Evolutionary conservation across 2,888 invertebrate genomes (phyloP).

Genomic region (Ophion ellenae): DNA sequence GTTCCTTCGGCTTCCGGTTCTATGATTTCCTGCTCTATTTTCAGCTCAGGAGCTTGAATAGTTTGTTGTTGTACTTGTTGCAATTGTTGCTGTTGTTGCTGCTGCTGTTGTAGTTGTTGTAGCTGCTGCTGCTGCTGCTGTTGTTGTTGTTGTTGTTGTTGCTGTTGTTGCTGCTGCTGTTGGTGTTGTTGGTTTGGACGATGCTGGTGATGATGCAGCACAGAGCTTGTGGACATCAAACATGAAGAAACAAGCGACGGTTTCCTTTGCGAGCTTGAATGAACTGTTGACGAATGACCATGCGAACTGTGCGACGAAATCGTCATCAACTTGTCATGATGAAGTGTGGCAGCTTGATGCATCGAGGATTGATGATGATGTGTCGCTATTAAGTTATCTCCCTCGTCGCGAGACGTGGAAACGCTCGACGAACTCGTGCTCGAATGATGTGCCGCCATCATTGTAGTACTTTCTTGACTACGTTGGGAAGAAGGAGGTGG

Average conservation of each 20-base stretch:
- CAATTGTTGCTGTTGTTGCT: constrained; percentile 53
- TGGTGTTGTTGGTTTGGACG: constrained; percentile 57
- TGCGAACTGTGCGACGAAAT: constrained; percentile 84
- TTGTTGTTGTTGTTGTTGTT: constrained; percentile 61
- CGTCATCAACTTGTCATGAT: constrained; percentile 88
- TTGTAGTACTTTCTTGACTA: constrained; percentile 87
- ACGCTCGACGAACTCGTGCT: constrained; percentile 86
- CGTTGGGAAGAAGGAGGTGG: constrained; percentile 87
- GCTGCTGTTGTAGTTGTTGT: constrained; percentile 21
- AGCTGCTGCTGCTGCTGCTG: constrained; percentile 56
- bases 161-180: constrained; percentile 61
- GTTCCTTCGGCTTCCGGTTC: constrained; percentile 92
- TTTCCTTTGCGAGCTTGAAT: constrained; percentile 72
- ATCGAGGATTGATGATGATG: constrained; percentile 88
- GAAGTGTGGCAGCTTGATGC: constrained; percentile 84
- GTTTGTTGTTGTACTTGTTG: constrained; percentile 64
- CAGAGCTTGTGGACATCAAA: constrained; percentile 75
- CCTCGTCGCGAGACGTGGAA: constrained; percentile 88
- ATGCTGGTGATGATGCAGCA: constrained; percentile 75
- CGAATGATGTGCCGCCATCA: constrained; percentile 89
- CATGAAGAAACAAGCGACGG: constrained; percentile 72
- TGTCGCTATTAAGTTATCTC: constrained; percentile 84
- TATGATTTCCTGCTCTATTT: constrained; percentile 85
- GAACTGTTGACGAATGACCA: constrained; percentile 80
- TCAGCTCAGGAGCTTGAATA: constrained; percentile 79